phyloP scores from a whole-genome alignment of 92 coral and sea anemone genomes.

The Meandrina meandrites region DNA sequence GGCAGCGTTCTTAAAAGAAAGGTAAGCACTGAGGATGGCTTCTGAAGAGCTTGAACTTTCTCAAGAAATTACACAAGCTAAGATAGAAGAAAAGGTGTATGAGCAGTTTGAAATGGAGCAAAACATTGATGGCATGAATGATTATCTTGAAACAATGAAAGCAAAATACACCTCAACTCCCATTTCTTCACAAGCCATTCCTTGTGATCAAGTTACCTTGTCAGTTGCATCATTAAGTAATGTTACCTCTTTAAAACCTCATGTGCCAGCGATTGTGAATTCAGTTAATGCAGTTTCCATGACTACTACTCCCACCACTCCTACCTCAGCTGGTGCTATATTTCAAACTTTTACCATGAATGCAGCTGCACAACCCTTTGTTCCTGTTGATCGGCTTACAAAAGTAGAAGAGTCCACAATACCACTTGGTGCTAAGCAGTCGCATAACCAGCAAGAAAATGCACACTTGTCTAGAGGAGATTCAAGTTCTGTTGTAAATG shows the following conservation, averaged over 20 bases:
- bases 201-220: not conserved
- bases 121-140: constrained; percentile 25
- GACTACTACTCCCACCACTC: not conserved
- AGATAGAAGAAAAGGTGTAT: constrained; percentile 67
- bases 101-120: constrained; percentile 50
- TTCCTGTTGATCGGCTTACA: not conserved
- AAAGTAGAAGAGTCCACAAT: not conserved
- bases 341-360: not conserved
- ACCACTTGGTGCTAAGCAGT: not conserved
- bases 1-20: constrained; percentile 36
- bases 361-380: too few relatives aligned
- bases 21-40: too few relatives aligned
- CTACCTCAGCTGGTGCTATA: not conserved
- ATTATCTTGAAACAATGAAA: constrained; percentile 6
- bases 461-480: not conserved
- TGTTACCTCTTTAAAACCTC: not conserved
- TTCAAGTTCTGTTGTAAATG: constrained; percentile 13
- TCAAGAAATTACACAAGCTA: too few relatives aligned
- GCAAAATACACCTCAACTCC: constrained; percentile 10
- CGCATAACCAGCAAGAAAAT: not conserved
- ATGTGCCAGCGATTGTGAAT: not conserved
- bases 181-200: not conserved
- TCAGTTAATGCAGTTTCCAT: not conserved
- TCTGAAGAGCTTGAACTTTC: too few relatives aligned
- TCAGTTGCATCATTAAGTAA: not conserved